Evolutionary conservation across 2,888 invertebrate species (phyloP).

Genomic region (Dichetophora obliterata): DNA sequence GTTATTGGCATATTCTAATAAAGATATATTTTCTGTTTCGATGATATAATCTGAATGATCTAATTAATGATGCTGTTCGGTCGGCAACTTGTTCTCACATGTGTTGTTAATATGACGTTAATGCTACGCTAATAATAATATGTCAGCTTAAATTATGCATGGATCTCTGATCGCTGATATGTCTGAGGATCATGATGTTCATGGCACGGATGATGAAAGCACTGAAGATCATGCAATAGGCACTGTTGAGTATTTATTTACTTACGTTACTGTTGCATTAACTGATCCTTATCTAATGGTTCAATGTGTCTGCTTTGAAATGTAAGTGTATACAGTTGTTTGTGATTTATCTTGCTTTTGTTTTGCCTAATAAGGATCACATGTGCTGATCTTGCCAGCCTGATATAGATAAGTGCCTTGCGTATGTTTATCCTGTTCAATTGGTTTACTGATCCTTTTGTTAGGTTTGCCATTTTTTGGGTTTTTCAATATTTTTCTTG

Average conservation of each 20-base stretch:
- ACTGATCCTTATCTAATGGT: conserved; percentile 52
- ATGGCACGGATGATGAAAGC: background rate
- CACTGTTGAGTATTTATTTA: too few species aligned
- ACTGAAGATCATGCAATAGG: too few species aligned
- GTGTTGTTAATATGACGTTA: conserved; percentile 62
- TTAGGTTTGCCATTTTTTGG: conserved; percentile 47
- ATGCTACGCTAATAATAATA: conserved; percentile 66
- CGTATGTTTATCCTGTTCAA: conserved; percentile 31
- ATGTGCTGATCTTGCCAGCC: conserved; percentile 12
- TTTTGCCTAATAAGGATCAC: background rate
- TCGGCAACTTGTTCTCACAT: conserved; percentile 17
- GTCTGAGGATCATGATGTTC: background rate
- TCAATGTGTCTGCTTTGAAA: conserved; percentile 39
- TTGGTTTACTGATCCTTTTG: conserved; percentile 43
- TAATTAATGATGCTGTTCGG: background rate
- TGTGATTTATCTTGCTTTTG: background rate
- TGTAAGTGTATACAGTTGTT: conserved; percentile 42
- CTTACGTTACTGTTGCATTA: conserved; percentile 29
- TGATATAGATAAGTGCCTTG: background rate
- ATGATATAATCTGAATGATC: background rate
- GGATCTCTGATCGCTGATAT: conserved; percentile 26
- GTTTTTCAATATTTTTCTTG: conserved; percentile 39
- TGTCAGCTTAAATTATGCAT: conserved; percentile 60
- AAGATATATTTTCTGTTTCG: too few species aligned
- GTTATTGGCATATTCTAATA: too few species aligned